These are phyloP conservation scores for Parnassius glacialis DNA, from an alignment of 2,888 invertebrate species.

Conservation along the genomic window DNA sequence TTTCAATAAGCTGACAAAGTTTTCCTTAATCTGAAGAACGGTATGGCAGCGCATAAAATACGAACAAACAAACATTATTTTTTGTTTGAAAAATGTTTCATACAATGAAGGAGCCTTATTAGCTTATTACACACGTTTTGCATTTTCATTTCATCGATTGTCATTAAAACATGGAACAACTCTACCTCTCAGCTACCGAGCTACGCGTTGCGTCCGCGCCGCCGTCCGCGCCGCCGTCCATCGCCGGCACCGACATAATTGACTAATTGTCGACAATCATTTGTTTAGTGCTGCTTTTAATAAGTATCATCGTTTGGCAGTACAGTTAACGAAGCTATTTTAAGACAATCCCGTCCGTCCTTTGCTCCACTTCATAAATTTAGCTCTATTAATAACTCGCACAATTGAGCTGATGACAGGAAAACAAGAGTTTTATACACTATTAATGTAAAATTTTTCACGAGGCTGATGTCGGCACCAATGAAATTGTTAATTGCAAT, in stretches of 20 bases:
- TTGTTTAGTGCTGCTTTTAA: conserved; percentile 58
- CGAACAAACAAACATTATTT: too few species aligned
- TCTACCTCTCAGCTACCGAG: conserved; percentile 38
- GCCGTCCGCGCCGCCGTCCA: conserved; percentile 31
- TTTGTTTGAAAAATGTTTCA: too few species aligned
- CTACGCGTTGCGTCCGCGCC: conserved; percentile 37
- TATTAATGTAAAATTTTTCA: too few species aligned
- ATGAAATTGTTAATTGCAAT: too few species aligned
- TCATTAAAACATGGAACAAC: conserved; percentile 30
- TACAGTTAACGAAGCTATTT: conserved; percentile 61
- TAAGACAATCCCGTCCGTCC: conserved; percentile 47
- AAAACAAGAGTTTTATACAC: not conserved
- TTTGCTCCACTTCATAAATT: conserved; percentile 52
- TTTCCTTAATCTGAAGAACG: too few species aligned
- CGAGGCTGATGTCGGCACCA: too few species aligned
- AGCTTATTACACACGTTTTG: not conserved
- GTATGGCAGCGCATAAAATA: too few species aligned
- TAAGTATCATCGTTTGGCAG: conserved; percentile 59
- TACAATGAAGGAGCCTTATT: too few species aligned
- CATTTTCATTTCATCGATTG: conserved; percentile 33
- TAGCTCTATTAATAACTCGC: conserved; percentile 34
- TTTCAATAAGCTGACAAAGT: too few species aligned
- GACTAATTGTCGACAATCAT: conserved; percentile 65
- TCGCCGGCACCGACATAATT: conserved; percentile 37
- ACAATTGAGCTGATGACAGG: conserved; percentile 9